Conservation (phyloP, 2,888 invertebrate genomes). For the Proisotoma minuta region DNA sequence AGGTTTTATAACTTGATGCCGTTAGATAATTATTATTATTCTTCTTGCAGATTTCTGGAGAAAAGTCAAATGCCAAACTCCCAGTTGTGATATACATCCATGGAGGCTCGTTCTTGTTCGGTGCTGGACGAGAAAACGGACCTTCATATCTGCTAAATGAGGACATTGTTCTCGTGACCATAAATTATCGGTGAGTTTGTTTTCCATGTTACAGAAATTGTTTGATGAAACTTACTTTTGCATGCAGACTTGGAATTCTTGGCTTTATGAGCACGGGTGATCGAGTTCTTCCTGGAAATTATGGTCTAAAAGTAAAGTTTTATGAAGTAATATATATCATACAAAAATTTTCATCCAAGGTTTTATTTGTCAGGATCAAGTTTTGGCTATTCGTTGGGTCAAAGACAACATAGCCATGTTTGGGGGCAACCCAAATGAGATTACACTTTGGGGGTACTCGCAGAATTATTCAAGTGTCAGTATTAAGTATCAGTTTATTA, state of each 20-base stretch:
- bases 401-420: background rate
- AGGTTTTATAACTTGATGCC: too few relatives aligned
- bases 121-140: background rate
- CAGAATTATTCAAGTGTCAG: background rate
- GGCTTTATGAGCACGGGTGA: slow-evolving; percentile 4
- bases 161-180: background rate
- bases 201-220: too few relatives aligned
- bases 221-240: too few relatives aligned
- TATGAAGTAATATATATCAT: too few relatives aligned
- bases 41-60: background rate
- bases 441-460: background rate
- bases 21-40: too few relatives aligned
- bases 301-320: background rate
- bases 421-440: background rate
- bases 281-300: background rate
- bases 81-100: background rate
- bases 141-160: background rate
- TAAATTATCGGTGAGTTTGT: background rate
- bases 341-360: too few relatives aligned
- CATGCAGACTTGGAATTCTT: too few relatives aligned
- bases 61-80: background rate
- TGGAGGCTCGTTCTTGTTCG: background rate
- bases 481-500: background rate
- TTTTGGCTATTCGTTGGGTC: background rate
- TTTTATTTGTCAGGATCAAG: background rate